Percentiles rank a stretch among this genome's conserved stretches.
Evolutionary conservation across 2,888 invertebrate species (phyloP).

Genomic region (Eremobia ochroleuca): DNA sequence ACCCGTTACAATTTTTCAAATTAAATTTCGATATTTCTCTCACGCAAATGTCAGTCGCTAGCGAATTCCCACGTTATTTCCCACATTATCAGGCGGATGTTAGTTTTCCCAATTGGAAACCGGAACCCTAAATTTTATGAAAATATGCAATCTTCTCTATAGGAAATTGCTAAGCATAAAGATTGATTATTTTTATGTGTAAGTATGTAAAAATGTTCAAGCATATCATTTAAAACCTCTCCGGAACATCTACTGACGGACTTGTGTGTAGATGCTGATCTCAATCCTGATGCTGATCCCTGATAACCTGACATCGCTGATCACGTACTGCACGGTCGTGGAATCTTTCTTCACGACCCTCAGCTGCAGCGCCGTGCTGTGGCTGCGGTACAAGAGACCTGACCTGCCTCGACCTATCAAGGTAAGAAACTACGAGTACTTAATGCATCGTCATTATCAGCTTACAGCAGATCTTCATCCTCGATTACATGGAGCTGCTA

Average conservation of each 20-base stretch:
- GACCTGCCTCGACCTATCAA: conserved; percentile 96
- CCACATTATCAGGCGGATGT: neutral
- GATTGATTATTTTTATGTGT: neutral
- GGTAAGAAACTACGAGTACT: conserved; percentile 77
- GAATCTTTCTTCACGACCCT: conserved; percentile 98
- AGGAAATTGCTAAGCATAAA: neutral
- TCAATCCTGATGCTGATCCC: conserved; percentile 96
- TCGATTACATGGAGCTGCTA: neutral
- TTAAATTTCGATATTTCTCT: neutral
- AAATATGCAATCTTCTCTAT: neutral
- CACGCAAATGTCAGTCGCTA: neutral
- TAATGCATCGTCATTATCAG: neutral
- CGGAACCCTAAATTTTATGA: neutral
- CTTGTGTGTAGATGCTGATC: conserved; percentile 77
- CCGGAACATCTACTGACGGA: neutral
- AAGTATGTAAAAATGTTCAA: neutral
- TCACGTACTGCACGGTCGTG: conserved; percentile 97
- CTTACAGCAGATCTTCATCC: neutral
- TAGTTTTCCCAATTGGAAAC: neutral
- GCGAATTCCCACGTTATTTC: neutral
- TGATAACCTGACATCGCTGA: conserved; percentile 95
- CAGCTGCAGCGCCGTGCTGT: conserved; percentile 96
- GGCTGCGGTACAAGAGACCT: conserved; percentile 95
- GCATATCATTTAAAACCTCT: neutral
- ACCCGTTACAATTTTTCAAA: conserved; percentile 1